These are phyloP conservation scores for Poeciliopsis occidentalis DNA, from an alignment of 2,113 vertebrate genomes.

Conservation along the genomic window DNA sequence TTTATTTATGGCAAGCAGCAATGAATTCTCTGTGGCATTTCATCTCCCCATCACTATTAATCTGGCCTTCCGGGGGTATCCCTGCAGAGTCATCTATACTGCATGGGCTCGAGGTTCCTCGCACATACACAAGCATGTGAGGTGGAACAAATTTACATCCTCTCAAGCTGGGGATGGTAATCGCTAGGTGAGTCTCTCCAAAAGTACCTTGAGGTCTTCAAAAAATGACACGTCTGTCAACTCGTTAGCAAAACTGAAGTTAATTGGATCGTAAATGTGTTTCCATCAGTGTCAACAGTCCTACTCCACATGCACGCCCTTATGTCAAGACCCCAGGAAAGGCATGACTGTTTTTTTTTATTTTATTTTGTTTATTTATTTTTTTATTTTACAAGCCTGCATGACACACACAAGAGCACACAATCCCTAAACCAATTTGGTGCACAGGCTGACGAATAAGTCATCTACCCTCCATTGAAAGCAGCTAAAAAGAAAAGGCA, in stretches of 20 bases:
- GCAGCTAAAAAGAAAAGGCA: conserved; percentile 63
- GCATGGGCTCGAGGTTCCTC: conserved; percentile 2
- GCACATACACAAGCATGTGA: conserved; percentile 11
- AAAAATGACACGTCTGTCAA: conserved; percentile 23
- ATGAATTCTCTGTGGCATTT: conserved; percentile 76
- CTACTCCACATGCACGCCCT: conserved; percentile 9
- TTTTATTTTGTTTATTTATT: conserved; percentile 9
- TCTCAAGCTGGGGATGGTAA: conserved; percentile 24
- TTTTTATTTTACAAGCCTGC: conserved; percentile 6
- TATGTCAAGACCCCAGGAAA: conserved; percentile 14
- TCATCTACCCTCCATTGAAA: conserved; percentile 64
- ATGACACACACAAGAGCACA: conserved; percentile 15
- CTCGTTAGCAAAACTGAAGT: not conserved
- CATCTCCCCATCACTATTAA: conserved; percentile 69
- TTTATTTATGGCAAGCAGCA: conserved; percentile 68
- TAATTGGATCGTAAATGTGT: conserved; percentile 3
- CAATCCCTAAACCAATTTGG: conserved; percentile 61
- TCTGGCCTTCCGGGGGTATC: conserved; percentile 58
- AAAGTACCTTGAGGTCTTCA: conserved; percentile 19
- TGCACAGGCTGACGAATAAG: conserved; percentile 53
- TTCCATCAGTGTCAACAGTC: not conserved
- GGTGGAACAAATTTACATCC: conserved; percentile 19
- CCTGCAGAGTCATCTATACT: conserved; percentile 23
- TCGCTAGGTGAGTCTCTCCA: conserved; percentile 23
- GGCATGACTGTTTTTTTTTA: conserved; percentile 2